A percentile compares a stretch with the other conserved stretches of the same genome.
Conservation (phyloP, 2,113 vertebrate species). For the Cariama cristata region DNA sequence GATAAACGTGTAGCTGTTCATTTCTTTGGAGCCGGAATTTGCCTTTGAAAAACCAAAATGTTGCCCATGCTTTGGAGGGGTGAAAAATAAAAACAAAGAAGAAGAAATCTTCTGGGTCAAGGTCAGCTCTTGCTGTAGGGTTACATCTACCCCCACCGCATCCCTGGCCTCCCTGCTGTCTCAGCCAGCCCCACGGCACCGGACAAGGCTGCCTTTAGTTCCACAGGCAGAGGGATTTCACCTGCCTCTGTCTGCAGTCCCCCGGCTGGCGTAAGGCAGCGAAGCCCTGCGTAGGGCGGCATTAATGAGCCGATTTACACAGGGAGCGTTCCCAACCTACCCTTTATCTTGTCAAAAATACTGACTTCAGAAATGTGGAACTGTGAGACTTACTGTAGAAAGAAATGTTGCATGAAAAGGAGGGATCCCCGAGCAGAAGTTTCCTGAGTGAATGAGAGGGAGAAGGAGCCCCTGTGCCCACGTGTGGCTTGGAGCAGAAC, state of each 20-base stretch:
- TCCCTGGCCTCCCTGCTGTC: not conserved
- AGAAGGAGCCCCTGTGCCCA: not conserved
- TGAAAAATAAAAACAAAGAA: not conserved
- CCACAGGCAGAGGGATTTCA: fast-evolving
- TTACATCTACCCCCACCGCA: fast-evolving
- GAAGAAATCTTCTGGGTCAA: not conserved
- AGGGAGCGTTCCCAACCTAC: not conserved
- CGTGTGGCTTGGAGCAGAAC: not conserved
- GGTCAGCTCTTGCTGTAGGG: not conserved
- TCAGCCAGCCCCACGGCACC: fast-evolving
- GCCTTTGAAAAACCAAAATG: not conserved
- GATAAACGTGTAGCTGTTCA: not conserved
- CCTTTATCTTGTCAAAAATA: not conserved
- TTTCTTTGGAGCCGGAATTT: not conserved
- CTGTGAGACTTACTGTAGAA: fast-evolving
- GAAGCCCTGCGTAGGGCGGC: fast-evolving
- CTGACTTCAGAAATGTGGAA: not conserved
- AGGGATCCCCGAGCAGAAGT: fast-evolving
- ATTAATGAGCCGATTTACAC: not conserved
- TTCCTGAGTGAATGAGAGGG: not conserved
- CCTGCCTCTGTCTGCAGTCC: fast-evolving
- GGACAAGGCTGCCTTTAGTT: fast-evolving
- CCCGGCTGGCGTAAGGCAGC: not conserved
- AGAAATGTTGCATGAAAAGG: not conserved
- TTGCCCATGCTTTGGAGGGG: fast-evolving